A percentile compares a stretch with the other conserved stretches of the same genome.
These are phyloP conservation scores for Meloidogyne floridensis DNA, from an alignment of 1,140 invertebrate genomes.

Conservation along the genomic window DNA sequence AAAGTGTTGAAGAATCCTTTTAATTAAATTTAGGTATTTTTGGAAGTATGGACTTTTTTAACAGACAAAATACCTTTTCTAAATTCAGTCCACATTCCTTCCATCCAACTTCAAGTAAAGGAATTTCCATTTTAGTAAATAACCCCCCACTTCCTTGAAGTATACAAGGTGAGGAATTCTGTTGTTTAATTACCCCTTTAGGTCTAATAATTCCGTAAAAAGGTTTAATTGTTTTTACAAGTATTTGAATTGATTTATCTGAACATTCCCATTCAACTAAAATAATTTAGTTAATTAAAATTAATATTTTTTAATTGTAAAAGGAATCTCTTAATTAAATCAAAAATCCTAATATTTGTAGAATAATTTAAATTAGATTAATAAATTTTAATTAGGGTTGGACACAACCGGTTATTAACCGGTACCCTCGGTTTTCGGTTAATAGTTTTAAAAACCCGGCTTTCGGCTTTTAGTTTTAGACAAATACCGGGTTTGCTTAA, in stretches of 20 bases:
- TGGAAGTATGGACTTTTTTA: too few relatives aligned
- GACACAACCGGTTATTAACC: too few relatives aligned
- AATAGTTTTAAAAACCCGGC: too few relatives aligned
- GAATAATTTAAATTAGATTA: too few relatives aligned
- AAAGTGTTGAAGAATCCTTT: conserved; percentile 25
- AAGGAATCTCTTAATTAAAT: too few relatives aligned
- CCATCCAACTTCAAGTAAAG: conserved; percentile 5
- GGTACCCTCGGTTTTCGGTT: too few relatives aligned
- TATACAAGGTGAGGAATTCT: conserved; percentile 11
- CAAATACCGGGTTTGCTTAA: too few relatives aligned
- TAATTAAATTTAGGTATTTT: background rate
- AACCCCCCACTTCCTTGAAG: conserved; percentile 4
- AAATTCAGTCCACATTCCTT: conserved; percentile 18
- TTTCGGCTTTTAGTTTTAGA: too few relatives aligned
- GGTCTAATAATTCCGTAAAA: conserved; percentile 22
- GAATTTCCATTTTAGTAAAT: conserved; percentile 18
- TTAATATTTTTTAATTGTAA: background rate
- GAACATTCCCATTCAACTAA: conserved; percentile 27
- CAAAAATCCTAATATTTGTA: too few relatives aligned
- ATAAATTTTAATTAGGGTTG: too few relatives aligned
- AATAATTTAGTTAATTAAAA: background rate
- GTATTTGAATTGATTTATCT: conserved; percentile 16
- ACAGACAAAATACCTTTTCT: background rate
- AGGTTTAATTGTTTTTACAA: conserved; percentile 10
- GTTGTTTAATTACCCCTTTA: conserved; percentile 9